These are phyloP conservation scores for Hiodon alosoides DNA, from an alignment of 2,113 vertebrate species.

Conservation along the genomic window DNA sequence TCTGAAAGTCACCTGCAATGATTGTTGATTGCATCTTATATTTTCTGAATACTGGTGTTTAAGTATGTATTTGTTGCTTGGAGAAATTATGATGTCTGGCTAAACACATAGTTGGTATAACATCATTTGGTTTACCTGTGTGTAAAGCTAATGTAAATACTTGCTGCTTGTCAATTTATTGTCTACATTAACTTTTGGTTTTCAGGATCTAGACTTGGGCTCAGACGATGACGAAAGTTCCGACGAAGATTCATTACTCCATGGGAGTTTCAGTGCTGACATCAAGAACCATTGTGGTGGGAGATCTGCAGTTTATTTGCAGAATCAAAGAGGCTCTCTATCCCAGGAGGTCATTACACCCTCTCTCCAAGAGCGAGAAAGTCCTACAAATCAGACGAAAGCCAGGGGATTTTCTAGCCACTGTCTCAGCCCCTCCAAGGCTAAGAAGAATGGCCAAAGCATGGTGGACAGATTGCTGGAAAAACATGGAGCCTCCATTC, in stretches of 20 bases:
- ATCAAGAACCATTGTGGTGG: not conserved
- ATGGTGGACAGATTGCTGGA: constrained; percentile 61
- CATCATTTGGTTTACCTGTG: not conserved
- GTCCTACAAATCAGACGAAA: constrained; percentile 24
- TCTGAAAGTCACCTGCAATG: too few relatives aligned
- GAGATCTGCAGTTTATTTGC: not conserved
- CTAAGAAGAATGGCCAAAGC: constrained; percentile 24
- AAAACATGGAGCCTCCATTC: constrained; percentile 49
- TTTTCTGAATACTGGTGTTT: too few relatives aligned
- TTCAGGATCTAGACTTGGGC: constrained; percentile 60
- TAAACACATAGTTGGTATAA: too few relatives aligned
- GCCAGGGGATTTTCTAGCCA: constrained; percentile 38
- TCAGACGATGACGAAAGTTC: constrained; percentile 43
- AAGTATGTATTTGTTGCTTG: too few relatives aligned
- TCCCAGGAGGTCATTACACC: constrained; percentile 1
- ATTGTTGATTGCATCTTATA: too few relatives aligned
- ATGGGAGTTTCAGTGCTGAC: constrained; percentile 7
- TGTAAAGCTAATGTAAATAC: not conserved
- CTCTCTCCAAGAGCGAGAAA: constrained; percentile 1
- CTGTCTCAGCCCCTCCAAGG: constrained; percentile 11
- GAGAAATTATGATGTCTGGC: too few relatives aligned
- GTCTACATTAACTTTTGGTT: constrained; percentile 12
- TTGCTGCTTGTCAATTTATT: not conserved
- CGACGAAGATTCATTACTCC: constrained; percentile 35
- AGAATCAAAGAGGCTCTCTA: not conserved